phyloP scores from a whole-genome alignment of 2,113 vertebrate species.

The Cyanoderma ruficeps region DNA sequence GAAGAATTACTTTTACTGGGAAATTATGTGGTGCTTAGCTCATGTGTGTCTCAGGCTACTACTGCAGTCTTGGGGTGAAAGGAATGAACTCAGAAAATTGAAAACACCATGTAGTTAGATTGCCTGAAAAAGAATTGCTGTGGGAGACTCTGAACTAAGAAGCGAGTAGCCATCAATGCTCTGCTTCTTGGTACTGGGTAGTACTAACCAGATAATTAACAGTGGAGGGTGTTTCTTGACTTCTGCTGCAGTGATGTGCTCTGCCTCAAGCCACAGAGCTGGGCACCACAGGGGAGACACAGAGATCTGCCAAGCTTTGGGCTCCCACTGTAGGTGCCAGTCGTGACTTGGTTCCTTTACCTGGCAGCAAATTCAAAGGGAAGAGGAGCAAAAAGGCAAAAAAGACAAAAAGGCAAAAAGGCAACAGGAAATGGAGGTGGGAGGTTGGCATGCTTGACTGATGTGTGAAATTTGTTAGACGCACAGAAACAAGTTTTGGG shows the following conservation, averaged over 20 bases:
- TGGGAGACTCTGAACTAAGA: background rate
- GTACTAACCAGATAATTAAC: background rate
- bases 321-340: background rate
- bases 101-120: background rate
- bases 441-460: background rate
- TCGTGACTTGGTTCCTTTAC: background rate
- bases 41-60: background rate
- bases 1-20: background rate
- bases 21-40: background rate
- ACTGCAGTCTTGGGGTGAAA: background rate
- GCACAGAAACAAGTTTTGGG: background rate
- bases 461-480: background rate
- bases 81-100: background rate
- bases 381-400: background rate
- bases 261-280: background rate
- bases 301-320: background rate
- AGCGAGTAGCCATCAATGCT: background rate
- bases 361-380: background rate
- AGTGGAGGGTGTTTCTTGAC: background rate
- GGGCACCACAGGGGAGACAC: background rate
- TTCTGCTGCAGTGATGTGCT: background rate
- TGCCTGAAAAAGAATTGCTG: background rate
- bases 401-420: background rate
- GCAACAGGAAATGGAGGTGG: background rate
- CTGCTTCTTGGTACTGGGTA: background rate